These are phyloP conservation scores for Volucella zonaria DNA, from an alignment of 2,888 invertebrate species.

Conservation along the genomic window DNA sequence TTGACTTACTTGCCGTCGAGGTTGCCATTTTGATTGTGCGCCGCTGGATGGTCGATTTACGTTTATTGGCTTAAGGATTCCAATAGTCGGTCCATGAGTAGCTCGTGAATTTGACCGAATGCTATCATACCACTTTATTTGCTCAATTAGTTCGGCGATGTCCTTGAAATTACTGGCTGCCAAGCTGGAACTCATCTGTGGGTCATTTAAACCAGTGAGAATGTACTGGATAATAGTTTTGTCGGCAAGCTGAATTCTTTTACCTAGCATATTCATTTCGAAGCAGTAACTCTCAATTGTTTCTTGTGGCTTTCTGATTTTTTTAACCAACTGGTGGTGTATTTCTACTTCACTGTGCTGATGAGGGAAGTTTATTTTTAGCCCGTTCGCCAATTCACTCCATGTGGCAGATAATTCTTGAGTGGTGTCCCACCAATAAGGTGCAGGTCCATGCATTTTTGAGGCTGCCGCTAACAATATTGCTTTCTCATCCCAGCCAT, in stretches of 20 bases:
- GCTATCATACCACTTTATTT: neutral
- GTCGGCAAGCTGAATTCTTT: too few species aligned
- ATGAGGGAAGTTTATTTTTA: slow-evolving; percentile 15
- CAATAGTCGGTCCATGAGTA: too few species aligned
- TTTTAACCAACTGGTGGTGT: neutral
- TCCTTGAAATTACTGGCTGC: neutral
- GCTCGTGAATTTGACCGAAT: too few species aligned
- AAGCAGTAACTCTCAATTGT: neutral
- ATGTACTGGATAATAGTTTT: too few species aligned
- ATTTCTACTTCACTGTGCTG: slow-evolving; percentile 1
- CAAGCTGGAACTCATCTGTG: neutral
- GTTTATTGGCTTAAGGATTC: too few species aligned
- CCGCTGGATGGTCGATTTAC: too few species aligned
- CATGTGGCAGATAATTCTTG: neutral
- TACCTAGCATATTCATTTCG: too few species aligned
- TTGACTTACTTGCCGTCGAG: too few species aligned
- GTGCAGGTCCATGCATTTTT: too few species aligned
- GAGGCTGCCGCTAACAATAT: neutral
- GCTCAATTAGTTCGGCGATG: neutral
- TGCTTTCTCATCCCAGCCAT: neutral
- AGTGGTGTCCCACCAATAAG: too few species aligned
- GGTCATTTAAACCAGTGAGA: neutral
- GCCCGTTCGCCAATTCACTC: neutral
- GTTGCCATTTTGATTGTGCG: too few species aligned
- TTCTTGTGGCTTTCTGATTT: too few species aligned